Evolutionary conservation across 2,113 vertebrate species (phyloP), one percentile per base, ranked within the genome.

Genomic region (Serinus canaria): DNA sequence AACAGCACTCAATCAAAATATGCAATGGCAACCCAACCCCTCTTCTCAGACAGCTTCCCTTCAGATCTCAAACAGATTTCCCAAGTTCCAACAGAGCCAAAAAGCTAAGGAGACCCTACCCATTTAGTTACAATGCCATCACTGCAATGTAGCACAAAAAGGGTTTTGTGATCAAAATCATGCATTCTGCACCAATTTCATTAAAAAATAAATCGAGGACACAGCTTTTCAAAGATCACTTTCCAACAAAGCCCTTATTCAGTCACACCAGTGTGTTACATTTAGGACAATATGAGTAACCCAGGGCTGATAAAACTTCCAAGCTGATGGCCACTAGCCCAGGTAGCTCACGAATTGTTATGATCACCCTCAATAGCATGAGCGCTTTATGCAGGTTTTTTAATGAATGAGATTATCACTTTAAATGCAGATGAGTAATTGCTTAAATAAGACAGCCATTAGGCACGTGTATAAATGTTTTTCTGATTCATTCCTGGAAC

Each of bases 361-460:
- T 1, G 0, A 74, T 86, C 62, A 80, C 30, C 8, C 24, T 75
- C 33, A 82, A 67, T 1, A 86, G 18, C 5, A 7, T 52, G 15
- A 49, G 46, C 30, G 19, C 53, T 63, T 82, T 79, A 90, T 76
- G 31, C 6, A 64, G 35, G 30, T 17, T 59, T 86, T 81, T 62
- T 37, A 92, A 49, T 49, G 30, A 83, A 92, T 28, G 10, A 80
- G 50, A 66, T 93, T 73, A 88, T 70, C 58, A 52, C 58, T 79
- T 70, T 47, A 80, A 73, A 47, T 25, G 46, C 31, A 90, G 58
- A 59, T 64, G 11, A 82, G 44, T 46, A 85, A 90, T 56, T 85
- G 46, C 79, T 83, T 93, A 88, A 92, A 72, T 76, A 75, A 63
- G 64, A 67, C 37, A 93, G 82, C 27, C 47, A n/a, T 78, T 82